Evolutionary conservation across 1,140 invertebrate genomes (phyloP).

Genomic region (Harlomillsia oculata): DNA sequence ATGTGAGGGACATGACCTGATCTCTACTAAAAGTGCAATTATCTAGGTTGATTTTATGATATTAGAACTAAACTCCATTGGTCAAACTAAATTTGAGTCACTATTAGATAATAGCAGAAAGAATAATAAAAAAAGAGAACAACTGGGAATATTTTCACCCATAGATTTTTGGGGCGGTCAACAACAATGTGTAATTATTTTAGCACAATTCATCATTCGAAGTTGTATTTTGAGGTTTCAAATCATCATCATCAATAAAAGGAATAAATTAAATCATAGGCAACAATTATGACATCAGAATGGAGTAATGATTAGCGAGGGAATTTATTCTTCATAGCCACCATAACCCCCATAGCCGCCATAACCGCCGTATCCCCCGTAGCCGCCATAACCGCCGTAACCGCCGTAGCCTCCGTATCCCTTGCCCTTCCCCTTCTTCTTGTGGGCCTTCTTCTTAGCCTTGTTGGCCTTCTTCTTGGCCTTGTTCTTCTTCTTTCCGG

Average conservation of each 20-base stretch:
- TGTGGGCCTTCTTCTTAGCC: slow-evolving; percentile 19
- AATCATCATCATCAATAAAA: slow-evolving; percentile 18
- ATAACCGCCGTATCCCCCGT: neutral
- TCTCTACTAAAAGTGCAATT: neutral
- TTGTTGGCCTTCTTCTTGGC: slow-evolving; percentile 28
- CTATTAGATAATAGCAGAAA: neutral
- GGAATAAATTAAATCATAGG: slow-evolving; percentile 13
- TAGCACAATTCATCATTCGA: too few relatives aligned
- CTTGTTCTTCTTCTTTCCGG: slow-evolving; percentile 26
- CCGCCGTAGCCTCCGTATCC: slow-evolving; percentile 8
- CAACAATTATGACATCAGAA: slow-evolving; percentile 14
- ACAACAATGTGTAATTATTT: slow-evolving; percentile 11
- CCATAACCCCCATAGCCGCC: slow-evolving; percentile 27
- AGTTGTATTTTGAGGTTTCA: too few relatives aligned
- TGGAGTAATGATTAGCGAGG: slow-evolving; percentile 5
- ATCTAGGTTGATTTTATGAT: too few relatives aligned
- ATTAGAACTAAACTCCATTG: too few relatives aligned
- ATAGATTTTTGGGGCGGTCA: slow-evolving; percentile 11
- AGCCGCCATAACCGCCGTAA: slow-evolving; percentile 12
- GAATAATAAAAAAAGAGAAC: slow-evolving; percentile 1
- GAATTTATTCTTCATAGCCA: slow-evolving; percentile 30
- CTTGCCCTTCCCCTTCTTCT: slow-evolving; percentile 29
- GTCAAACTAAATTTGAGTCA: too few relatives aligned
- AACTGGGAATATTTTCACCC: too few relatives aligned
- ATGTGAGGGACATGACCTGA: neutral